Conservation (phyloP, 2,888 invertebrate genomes). For the Agrotis puta region DNA sequence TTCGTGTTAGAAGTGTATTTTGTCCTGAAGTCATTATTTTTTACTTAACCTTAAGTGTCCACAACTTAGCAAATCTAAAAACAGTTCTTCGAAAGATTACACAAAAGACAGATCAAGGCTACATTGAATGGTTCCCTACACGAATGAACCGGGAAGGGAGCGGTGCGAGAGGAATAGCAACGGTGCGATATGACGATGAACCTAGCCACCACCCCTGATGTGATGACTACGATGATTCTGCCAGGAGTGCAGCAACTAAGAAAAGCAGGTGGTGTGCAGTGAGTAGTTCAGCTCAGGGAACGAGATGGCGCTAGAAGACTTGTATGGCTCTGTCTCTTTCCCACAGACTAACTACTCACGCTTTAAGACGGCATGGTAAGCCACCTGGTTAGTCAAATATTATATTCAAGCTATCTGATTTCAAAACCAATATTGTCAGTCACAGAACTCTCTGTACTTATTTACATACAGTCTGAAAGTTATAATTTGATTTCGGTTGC, state of each 20-base stretch:
- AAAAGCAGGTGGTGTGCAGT: no score
- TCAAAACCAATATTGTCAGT: conserved; percentile 10
- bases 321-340: no score
- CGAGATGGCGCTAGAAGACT: no score
- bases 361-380: no score
- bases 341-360: no score
- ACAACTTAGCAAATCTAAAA: neutral
- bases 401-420: neutral
- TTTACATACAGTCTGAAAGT: neutral
- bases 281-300: no score
- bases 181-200: neutral
- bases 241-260: neutral
- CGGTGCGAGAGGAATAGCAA: neutral
- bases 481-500: conserved; percentile 36
- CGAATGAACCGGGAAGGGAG: neutral
- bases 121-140: neutral
- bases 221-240: neutral
- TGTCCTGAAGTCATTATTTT: neutral
- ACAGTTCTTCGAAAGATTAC: no score
- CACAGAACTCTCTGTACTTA: neutral
- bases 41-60: neutral
- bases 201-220: neutral
- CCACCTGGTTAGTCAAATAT: no score
- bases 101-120: neutral
- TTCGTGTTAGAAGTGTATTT: neutral